A percentile compares a stretch with the other conserved stretches of the same genome.
Evolutionary conservation across 2,113 vertebrate species (phyloP).

Genomic region (Cisticola juncidis): DNA sequence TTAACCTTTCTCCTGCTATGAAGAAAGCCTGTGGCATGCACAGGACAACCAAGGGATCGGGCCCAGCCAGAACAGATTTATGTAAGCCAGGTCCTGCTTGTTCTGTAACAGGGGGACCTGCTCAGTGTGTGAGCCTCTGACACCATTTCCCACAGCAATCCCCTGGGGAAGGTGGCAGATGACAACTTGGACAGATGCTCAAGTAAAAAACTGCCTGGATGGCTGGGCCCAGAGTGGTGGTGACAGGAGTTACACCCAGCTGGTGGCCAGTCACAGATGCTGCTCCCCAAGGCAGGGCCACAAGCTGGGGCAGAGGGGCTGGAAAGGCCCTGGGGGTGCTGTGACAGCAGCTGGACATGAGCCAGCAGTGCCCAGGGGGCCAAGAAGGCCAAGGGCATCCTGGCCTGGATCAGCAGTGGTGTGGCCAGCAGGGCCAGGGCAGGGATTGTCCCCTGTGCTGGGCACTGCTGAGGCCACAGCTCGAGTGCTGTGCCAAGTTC

Average conservation of each 20-base stretch:
- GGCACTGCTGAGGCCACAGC: not conserved
- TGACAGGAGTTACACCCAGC: not conserved
- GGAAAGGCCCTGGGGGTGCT: not conserved
- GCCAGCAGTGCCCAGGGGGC: not conserved
- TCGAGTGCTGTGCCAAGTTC: accelerated
- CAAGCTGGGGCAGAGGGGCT: not conserved
- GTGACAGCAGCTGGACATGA: accelerated
- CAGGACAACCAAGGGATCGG: not conserved
- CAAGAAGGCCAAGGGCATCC: not conserved
- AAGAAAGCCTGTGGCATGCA: not conserved
- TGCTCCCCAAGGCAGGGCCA: accelerated
- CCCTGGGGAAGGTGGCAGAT: not conserved
- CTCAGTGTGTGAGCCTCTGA: not conserved
- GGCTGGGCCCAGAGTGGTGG: accelerated
- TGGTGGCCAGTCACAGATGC: accelerated
- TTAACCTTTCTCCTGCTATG: not conserved
- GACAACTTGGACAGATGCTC: accelerated
- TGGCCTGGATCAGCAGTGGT: not conserved
- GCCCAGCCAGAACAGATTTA: not conserved
- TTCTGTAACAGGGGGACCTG: not conserved
- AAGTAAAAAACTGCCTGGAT: not conserved
- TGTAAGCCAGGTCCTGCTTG: not conserved
- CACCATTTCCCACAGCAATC: not conserved
- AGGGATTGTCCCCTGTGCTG: not conserved
- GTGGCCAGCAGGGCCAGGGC: not conserved